A percentile compares a stretch with the other conserved stretches of the same genome.
Evolutionary conservation across 2,888 invertebrate genomes (phyloP).

Genomic region (Fragum sueziense): DNA sequence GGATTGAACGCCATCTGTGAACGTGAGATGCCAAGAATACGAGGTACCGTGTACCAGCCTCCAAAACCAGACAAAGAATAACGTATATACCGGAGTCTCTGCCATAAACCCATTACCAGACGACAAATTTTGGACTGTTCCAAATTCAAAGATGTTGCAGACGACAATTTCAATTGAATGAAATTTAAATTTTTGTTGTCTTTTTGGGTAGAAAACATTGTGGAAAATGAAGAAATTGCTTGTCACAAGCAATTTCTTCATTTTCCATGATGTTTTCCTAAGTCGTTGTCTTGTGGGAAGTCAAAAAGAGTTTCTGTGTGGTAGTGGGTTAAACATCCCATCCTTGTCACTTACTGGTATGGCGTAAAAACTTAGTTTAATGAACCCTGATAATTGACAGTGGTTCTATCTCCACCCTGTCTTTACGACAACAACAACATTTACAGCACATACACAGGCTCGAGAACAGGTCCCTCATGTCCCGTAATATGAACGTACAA

Average conservation of each 20-base stretch:
- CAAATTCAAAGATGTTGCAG: too few relatives aligned
- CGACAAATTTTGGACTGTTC: too few relatives aligned
- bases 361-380: neutral
- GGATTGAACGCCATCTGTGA: too few relatives aligned
- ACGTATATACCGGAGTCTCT: neutral
- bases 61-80: too few relatives aligned
- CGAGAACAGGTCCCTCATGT: conserved; percentile 7
- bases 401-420: neutral
- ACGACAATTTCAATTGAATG: too few relatives aligned
- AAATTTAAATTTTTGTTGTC: too few relatives aligned
- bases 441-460: conserved; percentile 14
- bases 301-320: too few relatives aligned
- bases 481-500: conserved; percentile 11
- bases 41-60: too few relatives aligned
- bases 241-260: neutral
- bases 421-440: neutral
- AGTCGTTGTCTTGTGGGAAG: neutral
- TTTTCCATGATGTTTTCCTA: neutral
- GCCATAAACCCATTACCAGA: too few relatives aligned
- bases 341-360: neutral
- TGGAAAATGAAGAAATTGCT: conserved; percentile 1
- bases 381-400: conserved; percentile 1
- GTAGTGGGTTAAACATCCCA: neutral
- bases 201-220: neutral
- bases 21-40: too few relatives aligned